These are phyloP conservation scores for Callocephalon fimbriatum DNA, from an alignment of 2,113 vertebrate genomes.

Conservation along the genomic window DNA sequence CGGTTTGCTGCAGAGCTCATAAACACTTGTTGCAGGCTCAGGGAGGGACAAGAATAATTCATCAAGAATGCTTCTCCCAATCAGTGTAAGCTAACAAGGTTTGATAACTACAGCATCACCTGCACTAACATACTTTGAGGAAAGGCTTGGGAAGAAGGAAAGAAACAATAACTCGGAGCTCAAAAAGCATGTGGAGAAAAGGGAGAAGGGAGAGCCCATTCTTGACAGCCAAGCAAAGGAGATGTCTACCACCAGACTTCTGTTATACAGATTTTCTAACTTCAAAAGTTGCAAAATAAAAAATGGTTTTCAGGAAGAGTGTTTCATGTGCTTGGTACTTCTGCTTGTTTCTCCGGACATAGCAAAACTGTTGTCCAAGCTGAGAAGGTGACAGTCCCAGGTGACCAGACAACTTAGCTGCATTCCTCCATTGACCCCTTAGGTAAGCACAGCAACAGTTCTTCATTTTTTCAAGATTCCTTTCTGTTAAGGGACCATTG, in stretches of 20 bases:
- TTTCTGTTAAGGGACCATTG: not conserved
- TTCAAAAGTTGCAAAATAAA: not conserved
- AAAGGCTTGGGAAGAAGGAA: not conserved
- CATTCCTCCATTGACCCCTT: not conserved
- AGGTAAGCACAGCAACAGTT: not conserved
- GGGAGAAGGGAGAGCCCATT: not conserved
- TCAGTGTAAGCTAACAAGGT: not conserved
- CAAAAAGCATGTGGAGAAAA: not conserved
- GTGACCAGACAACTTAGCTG: not conserved
- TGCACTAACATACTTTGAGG: not conserved
- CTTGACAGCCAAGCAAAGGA: not conserved
- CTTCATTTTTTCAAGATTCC: not conserved
- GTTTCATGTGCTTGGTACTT: not conserved
- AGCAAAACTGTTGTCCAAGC: not conserved
- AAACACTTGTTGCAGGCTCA: not conserved
- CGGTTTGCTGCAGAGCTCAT: not conserved
- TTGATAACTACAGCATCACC: not conserved
- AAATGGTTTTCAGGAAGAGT: not conserved
- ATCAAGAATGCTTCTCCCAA: not conserved
- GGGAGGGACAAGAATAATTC: not conserved
- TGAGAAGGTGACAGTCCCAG: not conserved
- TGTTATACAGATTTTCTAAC: not conserved
- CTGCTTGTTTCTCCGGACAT: not conserved
- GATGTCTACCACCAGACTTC: not conserved
- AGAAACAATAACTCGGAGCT: not conserved